These are phyloP conservation scores for Hafferia zeledoni DNA, from an alignment of 2,797 vertebrate species.

Conservation along the genomic window DNA sequence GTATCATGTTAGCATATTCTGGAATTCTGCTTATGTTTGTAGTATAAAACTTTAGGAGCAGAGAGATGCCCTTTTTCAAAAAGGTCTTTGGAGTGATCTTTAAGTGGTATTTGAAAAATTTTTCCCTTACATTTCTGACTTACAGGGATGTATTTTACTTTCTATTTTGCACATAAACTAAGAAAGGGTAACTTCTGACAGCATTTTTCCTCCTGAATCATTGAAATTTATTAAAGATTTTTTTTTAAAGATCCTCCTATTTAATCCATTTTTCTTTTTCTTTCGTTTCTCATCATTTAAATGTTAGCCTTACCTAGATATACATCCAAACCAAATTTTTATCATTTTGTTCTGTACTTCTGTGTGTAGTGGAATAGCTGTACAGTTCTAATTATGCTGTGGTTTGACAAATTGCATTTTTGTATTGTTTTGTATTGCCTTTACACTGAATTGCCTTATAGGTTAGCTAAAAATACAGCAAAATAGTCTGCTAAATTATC, in stretches of 20 bases:
- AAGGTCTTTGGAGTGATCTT: not conserved
- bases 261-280: not conserved
- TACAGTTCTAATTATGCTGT: not conserved
- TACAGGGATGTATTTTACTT: not conserved
- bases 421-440: not conserved
- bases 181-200: not conserved
- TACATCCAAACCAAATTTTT: not conserved
- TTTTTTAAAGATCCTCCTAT: not conserved
- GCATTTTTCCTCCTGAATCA: not conserved
- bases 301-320: not conserved
- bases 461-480: not conserved
- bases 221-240: not conserved
- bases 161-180: not conserved
- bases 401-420: not conserved
- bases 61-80: not conserved
- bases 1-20: not conserved
- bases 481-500: not conserved
- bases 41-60: not conserved
- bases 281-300: not conserved
- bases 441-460: not conserved
- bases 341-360: not conserved
- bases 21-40: not conserved
- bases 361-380: not conserved
- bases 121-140: not conserved
- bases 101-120: not conserved